Evolutionary conservation across 2,888 invertebrate genomes (phyloP).

Genomic region (Philhelius pedissequus): DNA sequence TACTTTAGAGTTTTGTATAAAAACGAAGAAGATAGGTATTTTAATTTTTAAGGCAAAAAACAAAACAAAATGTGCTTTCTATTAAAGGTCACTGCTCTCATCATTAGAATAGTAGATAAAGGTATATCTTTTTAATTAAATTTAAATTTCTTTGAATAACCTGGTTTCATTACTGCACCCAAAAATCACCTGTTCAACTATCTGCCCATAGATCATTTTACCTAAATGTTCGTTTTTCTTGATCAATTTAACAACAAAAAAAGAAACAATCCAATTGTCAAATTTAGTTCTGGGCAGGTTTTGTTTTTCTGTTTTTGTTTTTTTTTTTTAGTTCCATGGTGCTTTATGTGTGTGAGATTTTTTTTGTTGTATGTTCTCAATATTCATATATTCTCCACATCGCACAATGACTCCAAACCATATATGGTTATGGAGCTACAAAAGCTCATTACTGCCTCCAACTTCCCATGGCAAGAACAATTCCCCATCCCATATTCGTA

Average conservation of each 20-base stretch:
- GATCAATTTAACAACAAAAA: slow-evolving; percentile 21
- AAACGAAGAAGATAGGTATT: no score
- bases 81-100: background rate
- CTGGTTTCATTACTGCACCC: background rate
- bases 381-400: background rate
- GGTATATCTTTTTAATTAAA: background rate
- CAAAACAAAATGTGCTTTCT: background rate
- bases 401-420: slow-evolving; percentile 22
- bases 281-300: background rate
- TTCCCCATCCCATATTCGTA: slow-evolving; percentile 7
- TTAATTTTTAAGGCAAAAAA: background rate
- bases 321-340: background rate
- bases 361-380: background rate
- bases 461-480: slow-evolving; percentile 24
- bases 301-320: background rate
- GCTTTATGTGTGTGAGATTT: background rate
- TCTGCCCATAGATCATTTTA: background rate
- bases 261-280: slow-evolving; percentile 5
- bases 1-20: no score
- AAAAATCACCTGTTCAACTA: background rate
- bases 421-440: slow-evolving; percentile 31
- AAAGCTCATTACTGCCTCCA: slow-evolving; percentile 55
- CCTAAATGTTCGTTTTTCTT: background rate
- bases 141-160: background rate
- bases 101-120: no score